These are phyloP conservation scores for Cyprinodon diabolis DNA, from an alignment of 2,797 vertebrate species.

Conservation along the genomic window DNA sequence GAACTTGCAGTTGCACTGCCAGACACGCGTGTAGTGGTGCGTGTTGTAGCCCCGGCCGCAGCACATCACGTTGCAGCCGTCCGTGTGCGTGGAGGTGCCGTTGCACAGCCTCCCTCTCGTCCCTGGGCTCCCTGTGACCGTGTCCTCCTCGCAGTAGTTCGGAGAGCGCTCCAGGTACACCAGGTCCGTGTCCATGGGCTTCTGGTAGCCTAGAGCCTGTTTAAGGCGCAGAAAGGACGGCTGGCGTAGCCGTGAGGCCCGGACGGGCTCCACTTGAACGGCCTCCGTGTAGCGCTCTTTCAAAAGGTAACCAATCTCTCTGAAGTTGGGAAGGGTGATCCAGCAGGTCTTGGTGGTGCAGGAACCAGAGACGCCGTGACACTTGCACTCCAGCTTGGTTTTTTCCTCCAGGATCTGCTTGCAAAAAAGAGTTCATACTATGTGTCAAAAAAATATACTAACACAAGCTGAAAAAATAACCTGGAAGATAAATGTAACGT, in stretches of 20 bases:
- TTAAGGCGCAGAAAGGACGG: slow-evolving; percentile 97
- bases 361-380: slow-evolving; percentile 96
- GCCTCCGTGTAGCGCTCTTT: slow-evolving; percentile 95
- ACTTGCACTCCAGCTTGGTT: slow-evolving; percentile 98
- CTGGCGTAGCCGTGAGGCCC: slow-evolving; percentile 92
- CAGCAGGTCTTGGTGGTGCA: slow-evolving; percentile 99
- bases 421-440: slow-evolving; percentile 17
- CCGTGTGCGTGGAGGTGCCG: slow-evolving; percentile 88
- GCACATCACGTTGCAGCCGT: slow-evolving; percentile 95
- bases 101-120: slow-evolving; percentile 95
- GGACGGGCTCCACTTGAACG: slow-evolving; percentile 93
- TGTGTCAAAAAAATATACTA: neutral
- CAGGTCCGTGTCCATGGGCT: slow-evolving; percentile 94
- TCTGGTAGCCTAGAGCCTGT: slow-evolving; percentile 93
- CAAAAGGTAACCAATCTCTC: slow-evolving; percentile 94
- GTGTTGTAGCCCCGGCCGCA: slow-evolving; percentile 96
- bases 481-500: neutral
- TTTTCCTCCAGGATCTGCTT: slow-evolving; percentile 91
- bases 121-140: slow-evolving; percentile 90
- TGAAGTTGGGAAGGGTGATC: slow-evolving; percentile 96
- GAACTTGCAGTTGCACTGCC: slow-evolving; percentile 99
- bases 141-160: slow-evolving; percentile 99
- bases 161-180: slow-evolving; percentile 98
- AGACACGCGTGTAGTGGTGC: slow-evolving; percentile 95
- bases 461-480: slow-evolving; percentile 9